Base-by-base conservation (phyloP, 1,140 invertebrate species). In the Drosophila repleta region DNA sequence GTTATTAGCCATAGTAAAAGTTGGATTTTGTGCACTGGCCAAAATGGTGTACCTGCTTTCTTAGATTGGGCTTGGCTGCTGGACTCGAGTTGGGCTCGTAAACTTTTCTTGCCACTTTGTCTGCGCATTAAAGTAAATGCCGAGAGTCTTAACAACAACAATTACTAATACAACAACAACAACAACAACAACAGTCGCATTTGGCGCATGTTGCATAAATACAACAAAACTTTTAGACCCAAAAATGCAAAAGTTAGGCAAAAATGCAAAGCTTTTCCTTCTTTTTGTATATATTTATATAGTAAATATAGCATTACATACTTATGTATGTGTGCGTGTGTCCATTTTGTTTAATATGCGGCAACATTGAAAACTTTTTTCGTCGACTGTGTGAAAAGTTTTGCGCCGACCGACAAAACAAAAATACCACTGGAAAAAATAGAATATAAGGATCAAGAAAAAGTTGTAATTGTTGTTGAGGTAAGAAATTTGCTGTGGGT, bases 401-500 rank as follows among this genome's bases (percentile, higher is more conserved):
- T 79, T 57, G 43, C 66, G 46, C 62, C 51, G 18, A 51, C 66
- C 45, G 17, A 74, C 43, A 58, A 74, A 73, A 68, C 24, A 62
- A 13, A 69, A 63, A 53, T 52, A 48, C 17, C 49, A 60, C 67
- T 65, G 60, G 35, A 75, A 53, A 64, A 20, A 61, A 32, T 20
- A 29, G 55, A 13, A 57, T 51, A 35, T 45, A 68, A 68, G 69
- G 55, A 69, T 60, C 26, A 37, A 39, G 39, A 70, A 55, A 76
- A 88, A 88, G 79, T 87, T 87, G 72, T 83, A 88, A 87, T 87
- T 88, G 83, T 79, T 87, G 83, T 79, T 73, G 65, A 88, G 83
- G 75, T 83, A 87, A 88, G 68, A 79, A 68, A 87, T 89, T 87
- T 74, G 72, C 46, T 46, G 60, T 58, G 67, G 65, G 58, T 78